Conservation (phyloP, 1,140 invertebrate genomes). For the Caenorhabditis tropicalis region DNA sequence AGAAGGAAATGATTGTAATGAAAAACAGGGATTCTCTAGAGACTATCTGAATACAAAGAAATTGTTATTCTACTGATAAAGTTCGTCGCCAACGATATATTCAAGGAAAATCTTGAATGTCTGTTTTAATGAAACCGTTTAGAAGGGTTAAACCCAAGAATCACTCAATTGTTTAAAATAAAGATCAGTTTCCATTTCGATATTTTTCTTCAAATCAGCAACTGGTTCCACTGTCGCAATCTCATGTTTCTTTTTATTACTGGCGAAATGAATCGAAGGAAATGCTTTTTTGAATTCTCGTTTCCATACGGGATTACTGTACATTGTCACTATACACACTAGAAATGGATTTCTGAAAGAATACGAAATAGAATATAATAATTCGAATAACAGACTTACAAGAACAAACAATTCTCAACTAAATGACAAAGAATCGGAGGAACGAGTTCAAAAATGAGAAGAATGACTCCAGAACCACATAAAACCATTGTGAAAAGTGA, state of each 20-base stretch:
- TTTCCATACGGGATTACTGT: background rate
- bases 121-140: no score
- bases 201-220: background rate
- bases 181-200: background rate
- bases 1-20: background rate
- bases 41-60: background rate
- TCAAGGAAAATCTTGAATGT: no score
- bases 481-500: background rate
- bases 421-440: background rate
- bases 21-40: no score
- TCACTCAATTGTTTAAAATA: background rate
- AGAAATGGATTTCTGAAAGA: background rate
- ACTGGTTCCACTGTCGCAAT: background rate
- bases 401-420: background rate
- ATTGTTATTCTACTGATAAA: no score
- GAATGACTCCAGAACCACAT: background rate
- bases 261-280: background rate
- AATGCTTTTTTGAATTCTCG: background rate
- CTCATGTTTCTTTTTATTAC: background rate
- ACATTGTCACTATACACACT: background rate
- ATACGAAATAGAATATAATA: background rate
- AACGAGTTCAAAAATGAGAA: background rate
- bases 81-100: no score
- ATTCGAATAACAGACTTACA: background rate
- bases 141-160: background rate